phyloP scores from a whole-genome alignment of 92 coral and sea anemone species.

The Micromussa lordhowensis region DNA sequence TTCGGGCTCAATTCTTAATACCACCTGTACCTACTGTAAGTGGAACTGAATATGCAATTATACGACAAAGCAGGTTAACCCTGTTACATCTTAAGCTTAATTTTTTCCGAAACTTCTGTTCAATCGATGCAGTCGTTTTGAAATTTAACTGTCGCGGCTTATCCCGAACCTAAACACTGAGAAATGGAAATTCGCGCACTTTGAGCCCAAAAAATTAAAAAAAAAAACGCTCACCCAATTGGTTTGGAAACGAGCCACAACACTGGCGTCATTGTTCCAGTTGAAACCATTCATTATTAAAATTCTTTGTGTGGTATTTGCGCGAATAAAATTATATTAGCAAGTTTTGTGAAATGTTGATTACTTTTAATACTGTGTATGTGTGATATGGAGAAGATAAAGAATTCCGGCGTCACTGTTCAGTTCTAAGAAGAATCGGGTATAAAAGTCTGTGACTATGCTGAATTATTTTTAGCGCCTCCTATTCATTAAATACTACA shows the following conservation, averaged over 20 bases:
- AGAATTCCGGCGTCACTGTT: not conserved
- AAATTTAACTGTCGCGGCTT: not conserved
- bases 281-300: conserved; percentile 10
- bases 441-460: not conserved
- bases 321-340: not conserved
- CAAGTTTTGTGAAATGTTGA: not conserved
- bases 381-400: not conserved
- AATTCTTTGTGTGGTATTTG: conserved; percentile 21
- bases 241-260: not conserved
- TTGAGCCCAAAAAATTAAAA: too few relatives aligned
- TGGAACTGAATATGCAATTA: not conserved
- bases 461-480: not conserved
- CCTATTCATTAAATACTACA: not conserved
- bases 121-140: not conserved
- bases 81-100: not conserved
- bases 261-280: not conserved
- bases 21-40: not conserved
- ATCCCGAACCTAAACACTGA: not conserved
- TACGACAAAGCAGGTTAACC: not conserved
- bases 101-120: not conserved
- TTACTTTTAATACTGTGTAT: not conserved
- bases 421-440: not conserved
- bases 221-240: not conserved
- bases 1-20: not conserved
- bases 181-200: not conserved